Evolutionary conservation across 1,140 invertebrate genomes (phyloP).

Genomic region (Bombus picipes): DNA sequence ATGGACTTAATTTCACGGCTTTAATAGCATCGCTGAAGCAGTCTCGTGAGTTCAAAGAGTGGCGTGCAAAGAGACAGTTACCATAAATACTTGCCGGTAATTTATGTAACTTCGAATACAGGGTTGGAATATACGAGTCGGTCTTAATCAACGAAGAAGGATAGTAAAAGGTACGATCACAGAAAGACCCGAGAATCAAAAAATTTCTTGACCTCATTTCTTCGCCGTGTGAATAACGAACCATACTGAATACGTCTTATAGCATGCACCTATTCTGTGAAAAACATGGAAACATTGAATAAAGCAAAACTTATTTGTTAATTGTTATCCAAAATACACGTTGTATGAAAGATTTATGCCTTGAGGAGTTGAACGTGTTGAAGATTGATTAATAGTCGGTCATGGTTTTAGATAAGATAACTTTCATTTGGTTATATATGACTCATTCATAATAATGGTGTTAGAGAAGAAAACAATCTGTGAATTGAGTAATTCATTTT

Average conservation of each 20-base stretch:
- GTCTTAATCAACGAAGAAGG: slow-evolving; percentile 54
- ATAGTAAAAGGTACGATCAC: neutral
- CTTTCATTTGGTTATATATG: neutral
- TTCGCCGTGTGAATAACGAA: neutral
- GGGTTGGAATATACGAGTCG: slow-evolving; percentile 34
- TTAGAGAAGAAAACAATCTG: neutral
- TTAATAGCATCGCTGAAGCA: slow-evolving; percentile 27
- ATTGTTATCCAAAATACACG: neutral
- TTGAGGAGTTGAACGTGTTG: neutral
- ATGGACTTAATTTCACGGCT: slow-evolving; percentile 53
- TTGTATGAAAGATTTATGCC: neutral
- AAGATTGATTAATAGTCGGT: neutral
- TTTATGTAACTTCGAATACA: slow-evolving; percentile 49
- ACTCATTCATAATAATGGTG: too few relatives aligned
- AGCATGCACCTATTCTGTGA: neutral
- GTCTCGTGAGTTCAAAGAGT: slow-evolving; percentile 56
- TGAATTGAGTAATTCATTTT: neutral
- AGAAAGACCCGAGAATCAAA: neutral
- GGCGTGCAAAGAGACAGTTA: slow-evolving; percentile 53
- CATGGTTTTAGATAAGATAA: neutral
- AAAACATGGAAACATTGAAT: neutral
- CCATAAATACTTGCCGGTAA: slow-evolving; percentile 64
- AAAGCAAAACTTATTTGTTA: neutral
- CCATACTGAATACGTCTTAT: neutral
- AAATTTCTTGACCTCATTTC: neutral